A percentile compares a stretch with the other conserved stretches of the same genome.
Conservation (phyloP, 1,140 invertebrate genomes). For the Sycobia sp. region DNA sequence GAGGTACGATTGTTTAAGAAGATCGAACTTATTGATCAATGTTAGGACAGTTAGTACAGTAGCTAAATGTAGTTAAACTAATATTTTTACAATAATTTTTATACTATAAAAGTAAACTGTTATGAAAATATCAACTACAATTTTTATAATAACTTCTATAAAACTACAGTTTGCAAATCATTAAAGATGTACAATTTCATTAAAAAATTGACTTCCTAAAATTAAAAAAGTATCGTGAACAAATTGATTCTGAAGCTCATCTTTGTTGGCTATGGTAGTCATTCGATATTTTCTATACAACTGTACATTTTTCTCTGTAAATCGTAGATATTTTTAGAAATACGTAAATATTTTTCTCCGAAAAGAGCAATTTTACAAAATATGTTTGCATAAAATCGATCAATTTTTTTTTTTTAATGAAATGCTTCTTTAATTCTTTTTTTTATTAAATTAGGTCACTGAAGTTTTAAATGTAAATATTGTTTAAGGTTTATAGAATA, state of each 20-base stretch:
- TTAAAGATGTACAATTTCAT: neutral
- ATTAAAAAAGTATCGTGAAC: slow-evolving; percentile 24
- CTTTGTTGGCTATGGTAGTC: slow-evolving; percentile 16
- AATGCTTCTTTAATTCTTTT: neutral
- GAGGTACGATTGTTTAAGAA: too few relatives aligned
- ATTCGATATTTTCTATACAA: slow-evolving; percentile 31
- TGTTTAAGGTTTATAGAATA: too few relatives aligned
- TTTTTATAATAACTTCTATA: slow-evolving; percentile 16
- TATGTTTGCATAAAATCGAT: neutral
- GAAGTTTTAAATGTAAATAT: neutral
- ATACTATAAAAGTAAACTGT: neutral
- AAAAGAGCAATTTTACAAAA: slow-evolving; percentile 2
- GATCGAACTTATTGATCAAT: too few relatives aligned
- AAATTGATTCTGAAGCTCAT: neutral
- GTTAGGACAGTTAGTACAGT: too few relatives aligned
- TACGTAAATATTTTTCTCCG: slow-evolving; percentile 15
- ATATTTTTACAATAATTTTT: slow-evolving; percentile 1
- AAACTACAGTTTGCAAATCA: neutral
- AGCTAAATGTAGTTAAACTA: neutral
- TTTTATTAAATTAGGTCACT: neutral
- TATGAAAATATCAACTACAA: slow-evolving; percentile 15
- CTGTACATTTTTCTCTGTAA: slow-evolving; percentile 24
- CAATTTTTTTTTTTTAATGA: too few relatives aligned
- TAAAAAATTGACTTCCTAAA: slow-evolving; percentile 22
- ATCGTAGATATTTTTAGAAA: slow-evolving; percentile 23